Conservation (phyloP, 2,113 vertebrate species). For the Ophthalmolycus amberensis region DNA sequence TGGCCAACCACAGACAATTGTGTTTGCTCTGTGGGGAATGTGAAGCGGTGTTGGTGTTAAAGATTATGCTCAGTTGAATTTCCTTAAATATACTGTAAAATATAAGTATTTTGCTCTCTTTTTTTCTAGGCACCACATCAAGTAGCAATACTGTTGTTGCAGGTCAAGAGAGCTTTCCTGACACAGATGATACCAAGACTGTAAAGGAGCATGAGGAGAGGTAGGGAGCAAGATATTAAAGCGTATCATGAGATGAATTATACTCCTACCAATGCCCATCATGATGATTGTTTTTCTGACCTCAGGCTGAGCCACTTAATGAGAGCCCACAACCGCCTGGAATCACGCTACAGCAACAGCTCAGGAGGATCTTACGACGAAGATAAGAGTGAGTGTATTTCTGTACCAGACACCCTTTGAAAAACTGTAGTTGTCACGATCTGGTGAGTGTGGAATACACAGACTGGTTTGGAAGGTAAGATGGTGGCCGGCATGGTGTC, state of each 20-base stretch:
- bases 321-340: slow-evolving; percentile 92
- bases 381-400: slow-evolving; percentile 91
- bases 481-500: slow-evolving; percentile 30
- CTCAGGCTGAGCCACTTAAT: slow-evolving; percentile 77
- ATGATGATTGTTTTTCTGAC: slow-evolving; percentile 5
- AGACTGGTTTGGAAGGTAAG: slow-evolving; percentile 23
- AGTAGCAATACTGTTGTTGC: slow-evolving; percentile 95
- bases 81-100: background rate
- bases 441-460: slow-evolving; percentile 37
- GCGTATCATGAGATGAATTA: slow-evolving; percentile 9
- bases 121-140: slow-evolving; percentile 89
- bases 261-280: background rate
- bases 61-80: background rate
- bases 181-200: slow-evolving; percentile 88
- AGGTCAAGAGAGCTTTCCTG: slow-evolving; percentile 91
- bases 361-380: slow-evolving; percentile 98
- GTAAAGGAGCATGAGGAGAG: slow-evolving; percentile 92
- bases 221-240: slow-evolving; percentile 70
- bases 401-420: background rate
- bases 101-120: background rate
- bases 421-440: slow-evolving; percentile 18
- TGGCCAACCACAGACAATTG: background rate
- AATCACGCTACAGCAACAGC: slow-evolving; percentile 97
- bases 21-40: slow-evolving; percentile 5
- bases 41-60: slow-evolving; percentile 3